Conservation (phyloP, 2,797 vertebrate genomes). For the Lithobates pipiens region DNA sequence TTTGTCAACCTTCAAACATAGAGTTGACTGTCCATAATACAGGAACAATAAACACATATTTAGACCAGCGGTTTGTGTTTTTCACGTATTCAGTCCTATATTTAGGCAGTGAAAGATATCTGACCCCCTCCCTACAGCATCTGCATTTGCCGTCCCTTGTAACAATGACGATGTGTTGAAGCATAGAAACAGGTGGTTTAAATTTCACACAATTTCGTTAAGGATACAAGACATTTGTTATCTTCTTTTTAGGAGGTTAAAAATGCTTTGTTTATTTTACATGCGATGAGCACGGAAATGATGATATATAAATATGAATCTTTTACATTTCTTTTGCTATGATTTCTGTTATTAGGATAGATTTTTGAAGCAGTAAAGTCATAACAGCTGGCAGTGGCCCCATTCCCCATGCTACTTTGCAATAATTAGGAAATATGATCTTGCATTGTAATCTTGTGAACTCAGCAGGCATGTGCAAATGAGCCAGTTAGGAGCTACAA, state of each 20-base stretch:
- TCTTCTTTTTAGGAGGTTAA: background rate
- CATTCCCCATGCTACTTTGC: background rate
- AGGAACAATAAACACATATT: background rate
- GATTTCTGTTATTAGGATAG: constrained; percentile 18
- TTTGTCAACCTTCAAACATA: background rate
- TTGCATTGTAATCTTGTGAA: constrained; percentile 26
- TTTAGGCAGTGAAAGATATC: background rate
- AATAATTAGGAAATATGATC: constrained; percentile 52
- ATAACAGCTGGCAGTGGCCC: constrained; percentile 36
- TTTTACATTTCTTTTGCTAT: constrained; percentile 22
- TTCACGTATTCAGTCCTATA: background rate
- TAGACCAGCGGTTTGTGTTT: background rate
- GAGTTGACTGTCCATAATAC: background rate
- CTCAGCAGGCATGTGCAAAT: constrained; percentile 20
- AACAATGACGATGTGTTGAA: constrained; percentile 9
- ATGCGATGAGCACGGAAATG: background rate
- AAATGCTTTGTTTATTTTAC: background rate
- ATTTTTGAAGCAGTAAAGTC: constrained; percentile 18
- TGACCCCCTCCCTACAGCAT: background rate
- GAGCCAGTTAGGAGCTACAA: constrained; percentile 32
- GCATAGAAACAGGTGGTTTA: background rate
- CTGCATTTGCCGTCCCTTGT: background rate
- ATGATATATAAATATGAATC: background rate
- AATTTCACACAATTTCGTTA: background rate
- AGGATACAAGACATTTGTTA: constrained; percentile 4